phyloP scores from a whole-genome alignment of 2,888 invertebrate species.

The Tuta absoluta region DNA sequence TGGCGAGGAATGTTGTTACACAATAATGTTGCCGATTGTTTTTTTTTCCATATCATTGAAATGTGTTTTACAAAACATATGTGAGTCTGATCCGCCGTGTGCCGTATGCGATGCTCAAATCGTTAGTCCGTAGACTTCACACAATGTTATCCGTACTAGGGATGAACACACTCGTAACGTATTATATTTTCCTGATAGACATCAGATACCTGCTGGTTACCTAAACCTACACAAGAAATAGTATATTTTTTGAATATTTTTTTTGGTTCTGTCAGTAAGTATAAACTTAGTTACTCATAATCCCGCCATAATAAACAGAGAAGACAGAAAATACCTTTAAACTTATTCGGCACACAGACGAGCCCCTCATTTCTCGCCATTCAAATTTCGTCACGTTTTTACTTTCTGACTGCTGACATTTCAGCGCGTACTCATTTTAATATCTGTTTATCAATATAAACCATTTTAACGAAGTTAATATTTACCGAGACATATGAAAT shows the following conservation, averaged over 20 bases:
- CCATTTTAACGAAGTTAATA: slow-evolving; percentile 53
- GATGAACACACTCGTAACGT: neutral
- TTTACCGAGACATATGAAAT: slow-evolving; percentile 64
- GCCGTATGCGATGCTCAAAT: slow-evolving; percentile 62
- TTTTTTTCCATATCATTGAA: no score
- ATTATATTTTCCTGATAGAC: no score
- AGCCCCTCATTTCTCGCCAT: slow-evolving; percentile 12
- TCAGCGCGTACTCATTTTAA: slow-evolving; percentile 18
- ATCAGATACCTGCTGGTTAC: no score
- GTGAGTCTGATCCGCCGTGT: slow-evolving; percentile 55
- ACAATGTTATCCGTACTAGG: slow-evolving; percentile 34
- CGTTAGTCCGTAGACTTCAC: slow-evolving; percentile 38
- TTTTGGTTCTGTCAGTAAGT: no score
- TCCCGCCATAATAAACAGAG: neutral
- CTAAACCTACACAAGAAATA: no score
- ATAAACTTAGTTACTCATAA: no score
- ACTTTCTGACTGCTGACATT: slow-evolving; percentile 16
- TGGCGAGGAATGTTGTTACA: no score
- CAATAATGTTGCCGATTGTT: no score
- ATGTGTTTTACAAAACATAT: no score
- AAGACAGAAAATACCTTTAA: neutral
- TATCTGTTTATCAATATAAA: slow-evolving; percentile 37
- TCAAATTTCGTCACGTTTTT: slow-evolving; percentile 24
- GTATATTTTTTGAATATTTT: no score
- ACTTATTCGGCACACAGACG: neutral